Percentiles rank a stretch among this genome's conserved stretches.
Evolutionary conservation across 2,113 vertebrate genomes (phyloP).

Genomic region (Regulus satrapa): DNA sequence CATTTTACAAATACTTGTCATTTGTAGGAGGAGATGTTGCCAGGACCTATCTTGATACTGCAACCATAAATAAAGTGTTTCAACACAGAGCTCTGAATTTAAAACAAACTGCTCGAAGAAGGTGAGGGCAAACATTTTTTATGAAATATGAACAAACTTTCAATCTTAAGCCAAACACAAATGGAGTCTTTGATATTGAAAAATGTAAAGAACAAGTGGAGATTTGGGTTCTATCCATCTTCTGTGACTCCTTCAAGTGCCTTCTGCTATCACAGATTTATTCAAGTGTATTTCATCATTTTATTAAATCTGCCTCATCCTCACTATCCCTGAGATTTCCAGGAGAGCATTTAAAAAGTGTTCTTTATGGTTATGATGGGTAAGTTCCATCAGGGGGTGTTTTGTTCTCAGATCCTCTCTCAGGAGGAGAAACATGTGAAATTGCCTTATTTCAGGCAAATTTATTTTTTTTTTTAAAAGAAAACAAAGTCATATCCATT

Average conservation of each 20-base stretch:
- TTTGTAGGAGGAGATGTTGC: conserved; percentile 27
- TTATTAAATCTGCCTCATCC: not conserved
- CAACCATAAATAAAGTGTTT: not conserved
- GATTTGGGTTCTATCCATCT: not conserved
- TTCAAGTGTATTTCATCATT: not conserved
- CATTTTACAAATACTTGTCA: conserved; percentile 59
- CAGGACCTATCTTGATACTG: conserved; percentile 5
- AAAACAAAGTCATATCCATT: not conserved
- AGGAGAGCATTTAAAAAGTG: not conserved
- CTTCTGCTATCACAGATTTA: not conserved
- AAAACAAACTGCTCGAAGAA: conserved; percentile 34
- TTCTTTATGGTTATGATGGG: too few species aligned
- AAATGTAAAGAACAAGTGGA: not conserved
- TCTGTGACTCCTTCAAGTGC: not conserved
- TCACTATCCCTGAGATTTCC: not conserved
- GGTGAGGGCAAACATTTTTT: not conserved
- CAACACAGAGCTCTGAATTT: not conserved
- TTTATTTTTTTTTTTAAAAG: too few species aligned
- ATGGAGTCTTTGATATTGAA: not conserved
- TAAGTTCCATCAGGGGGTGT: not conserved
- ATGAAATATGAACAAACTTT: not conserved
- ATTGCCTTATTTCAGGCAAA: not conserved
- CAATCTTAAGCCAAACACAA: not conserved
- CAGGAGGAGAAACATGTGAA: not conserved
- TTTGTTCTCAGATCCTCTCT: not conserved